Evolutionary conservation across 2,797 vertebrate species (phyloP).

Genomic region (Galagoides demidoff): DNA sequence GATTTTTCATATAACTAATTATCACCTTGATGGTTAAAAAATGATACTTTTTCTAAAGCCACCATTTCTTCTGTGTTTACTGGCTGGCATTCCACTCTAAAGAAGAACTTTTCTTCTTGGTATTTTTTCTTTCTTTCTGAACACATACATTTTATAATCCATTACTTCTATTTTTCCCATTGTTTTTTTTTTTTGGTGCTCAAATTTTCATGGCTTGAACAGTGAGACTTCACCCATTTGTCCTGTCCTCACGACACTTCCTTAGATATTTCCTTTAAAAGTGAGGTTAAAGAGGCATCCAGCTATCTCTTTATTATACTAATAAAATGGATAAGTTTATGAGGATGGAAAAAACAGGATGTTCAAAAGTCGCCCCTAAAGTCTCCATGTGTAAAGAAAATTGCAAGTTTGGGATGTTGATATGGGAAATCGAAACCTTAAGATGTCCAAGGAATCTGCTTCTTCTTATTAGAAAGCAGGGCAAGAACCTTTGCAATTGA

Average conservation of each 20-base stretch:
- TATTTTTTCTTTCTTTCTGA: not conserved
- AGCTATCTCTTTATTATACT: not conserved
- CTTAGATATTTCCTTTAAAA: slow-evolving; percentile 28
- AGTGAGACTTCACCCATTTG: not conserved
- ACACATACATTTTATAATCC: not conserved
- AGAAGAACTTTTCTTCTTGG: accelerated
- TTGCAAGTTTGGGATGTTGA: not conserved
- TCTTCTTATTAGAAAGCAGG: not conserved
- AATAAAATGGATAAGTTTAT: not conserved
- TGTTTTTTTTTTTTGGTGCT: not conserved
- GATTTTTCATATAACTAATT: not conserved
- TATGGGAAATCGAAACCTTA: not conserved
- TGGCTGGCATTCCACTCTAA: not conserved
- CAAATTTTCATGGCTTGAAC: not conserved
- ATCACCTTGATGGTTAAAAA: not conserved
- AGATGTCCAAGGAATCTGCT: not conserved
- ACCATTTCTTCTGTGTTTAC: not conserved
- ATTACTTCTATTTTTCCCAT: not conserved
- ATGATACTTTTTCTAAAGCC: not conserved
- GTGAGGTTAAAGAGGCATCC: not conserved
- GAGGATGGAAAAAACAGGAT: not conserved
- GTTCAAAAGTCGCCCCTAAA: too few relatives aligned
- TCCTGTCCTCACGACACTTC: not conserved
- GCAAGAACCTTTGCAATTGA: not conserved
- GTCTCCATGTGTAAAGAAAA: too few relatives aligned